phyloP scores from a whole-genome alignment of 2,797 vertebrate genomes.

The Eulemur rubriventer region DNA sequence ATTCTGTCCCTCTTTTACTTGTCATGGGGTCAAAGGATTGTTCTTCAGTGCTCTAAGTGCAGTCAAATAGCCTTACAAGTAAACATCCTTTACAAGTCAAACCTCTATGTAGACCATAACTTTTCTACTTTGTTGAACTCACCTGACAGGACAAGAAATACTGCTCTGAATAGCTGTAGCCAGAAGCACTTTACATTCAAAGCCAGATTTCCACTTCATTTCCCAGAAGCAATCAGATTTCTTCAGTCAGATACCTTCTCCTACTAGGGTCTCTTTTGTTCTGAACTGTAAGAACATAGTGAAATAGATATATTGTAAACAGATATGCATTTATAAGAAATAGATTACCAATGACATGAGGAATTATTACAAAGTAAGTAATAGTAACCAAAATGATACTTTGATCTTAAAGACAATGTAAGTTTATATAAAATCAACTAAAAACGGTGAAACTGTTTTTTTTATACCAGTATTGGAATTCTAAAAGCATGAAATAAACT shows the following conservation, averaged over 20 bases:
- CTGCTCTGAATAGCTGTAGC: not conserved
- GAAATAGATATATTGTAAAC: not conserved
- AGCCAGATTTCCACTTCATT: not conserved
- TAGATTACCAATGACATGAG: not conserved
- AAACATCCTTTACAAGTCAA: slow-evolving; percentile 63
- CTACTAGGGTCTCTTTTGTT: not conserved
- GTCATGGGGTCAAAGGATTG: slow-evolving; percentile 43
- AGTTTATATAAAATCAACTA: not conserved
- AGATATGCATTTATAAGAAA: not conserved
- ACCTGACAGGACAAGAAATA: slow-evolving; percentile 68
- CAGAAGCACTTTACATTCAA: slow-evolving; percentile 46
- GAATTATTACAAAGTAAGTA: not conserved
- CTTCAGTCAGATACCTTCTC: not conserved
- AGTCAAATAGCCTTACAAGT: slow-evolving; percentile 55
- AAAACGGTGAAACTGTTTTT: not conserved
- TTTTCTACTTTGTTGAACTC: slow-evolving; percentile 73
- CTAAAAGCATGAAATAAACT: not conserved
- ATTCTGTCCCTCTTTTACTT: not conserved
- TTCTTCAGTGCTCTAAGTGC: slow-evolving; percentile 26
- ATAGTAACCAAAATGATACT: not conserved
- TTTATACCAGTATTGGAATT: not conserved
- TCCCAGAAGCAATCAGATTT: not conserved
- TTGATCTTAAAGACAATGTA: not conserved
- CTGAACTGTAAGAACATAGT: not conserved
- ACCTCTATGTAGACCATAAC: slow-evolving; percentile 35